Evolutionary conservation across 1,140 invertebrate genomes (phyloP), one percentile per base, ranked within the genome.

Genomic region (Bombus ignitus): DNA sequence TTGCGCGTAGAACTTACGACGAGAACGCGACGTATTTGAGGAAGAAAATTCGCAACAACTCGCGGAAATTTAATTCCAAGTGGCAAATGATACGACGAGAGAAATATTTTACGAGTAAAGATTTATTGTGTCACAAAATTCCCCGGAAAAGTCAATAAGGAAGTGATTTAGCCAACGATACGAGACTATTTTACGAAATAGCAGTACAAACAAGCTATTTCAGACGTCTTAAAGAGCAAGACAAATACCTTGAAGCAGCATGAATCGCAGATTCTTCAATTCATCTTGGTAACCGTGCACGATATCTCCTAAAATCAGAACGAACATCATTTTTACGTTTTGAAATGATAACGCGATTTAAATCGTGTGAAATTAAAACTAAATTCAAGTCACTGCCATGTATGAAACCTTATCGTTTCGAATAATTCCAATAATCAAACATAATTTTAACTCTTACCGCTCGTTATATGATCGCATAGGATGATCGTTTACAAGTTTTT

Each of bases 241-340:
- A 47, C 37, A 80, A 72, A 72, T 85, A 85, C 83, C 83, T 80
- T 73, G 76, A 80, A 85, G 77, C 83, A 85, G 77, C 83, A 47
- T 85, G 62, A 80, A 80, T 65, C 13, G 53, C 22, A n/a, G n/a
- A 3, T 72, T 39, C 32, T 65, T 85, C 77, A 85, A 28, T 84
- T 84, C 83, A 84, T 84, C 66, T 80, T 84, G 35, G 25, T 32
- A 25, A 42, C 13, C 32, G 32, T 39, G 35, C 37, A 39, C 57
- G 35, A 47, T 66, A 15, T 37, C 57, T 85, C 76, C 83, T 85
- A 37, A 65, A 80, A 85, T n/a, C 42, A 59, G 22, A 76, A 39
- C 15, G 22, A 65, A 35, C 32, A 22, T 5, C 9, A 28, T 44
- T 35, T 68, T 15, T 22, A 37, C 15, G 8, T 2, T 53, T 53